phyloP scores from a whole-genome alignment of 2,797 vertebrate genomes.

The Enteromius thamalakanensis region DNA sequence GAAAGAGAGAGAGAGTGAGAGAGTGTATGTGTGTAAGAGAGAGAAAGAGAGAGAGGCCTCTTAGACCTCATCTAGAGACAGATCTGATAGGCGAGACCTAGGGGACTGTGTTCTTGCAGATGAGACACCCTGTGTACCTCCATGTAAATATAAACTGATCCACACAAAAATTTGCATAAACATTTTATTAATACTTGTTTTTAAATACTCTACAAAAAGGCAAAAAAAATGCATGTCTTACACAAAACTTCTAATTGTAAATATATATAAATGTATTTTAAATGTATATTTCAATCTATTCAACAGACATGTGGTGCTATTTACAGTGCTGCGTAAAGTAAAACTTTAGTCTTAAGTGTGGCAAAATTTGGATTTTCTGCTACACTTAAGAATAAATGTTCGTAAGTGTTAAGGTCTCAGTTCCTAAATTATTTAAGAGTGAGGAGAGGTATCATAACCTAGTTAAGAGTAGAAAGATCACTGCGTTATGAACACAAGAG shows the following conservation, averaged over 20 bases:
- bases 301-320: neutral
- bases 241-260: neutral
- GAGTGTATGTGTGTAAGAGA: neutral
- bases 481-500: neutral
- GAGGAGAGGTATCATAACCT: constrained; percentile 18
- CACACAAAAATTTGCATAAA: constrained; percentile 19
- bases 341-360: neutral
- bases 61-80: constrained; percentile 54
- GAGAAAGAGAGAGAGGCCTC: constrained; percentile 6
- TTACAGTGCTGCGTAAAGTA: neutral
- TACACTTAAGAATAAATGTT: neutral
- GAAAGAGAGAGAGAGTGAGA: neutral
- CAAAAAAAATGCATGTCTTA: neutral
- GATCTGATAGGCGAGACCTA: constrained; percentile 30
- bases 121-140: constrained; percentile 18
- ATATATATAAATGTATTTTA: neutral
- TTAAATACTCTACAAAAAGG: constrained; percentile 5
- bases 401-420: constrained; percentile 7
- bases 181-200: constrained; percentile 12
- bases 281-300: neutral
- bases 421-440: constrained; percentile 8
- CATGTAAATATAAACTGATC: constrained; percentile 24
- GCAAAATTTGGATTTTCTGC: neutral
- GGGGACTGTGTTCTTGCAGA: constrained; percentile 20
- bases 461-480: neutral